phyloP scores from a whole-genome alignment of 2,113 vertebrate genomes.

The Pollimyrus isidori region DNA sequence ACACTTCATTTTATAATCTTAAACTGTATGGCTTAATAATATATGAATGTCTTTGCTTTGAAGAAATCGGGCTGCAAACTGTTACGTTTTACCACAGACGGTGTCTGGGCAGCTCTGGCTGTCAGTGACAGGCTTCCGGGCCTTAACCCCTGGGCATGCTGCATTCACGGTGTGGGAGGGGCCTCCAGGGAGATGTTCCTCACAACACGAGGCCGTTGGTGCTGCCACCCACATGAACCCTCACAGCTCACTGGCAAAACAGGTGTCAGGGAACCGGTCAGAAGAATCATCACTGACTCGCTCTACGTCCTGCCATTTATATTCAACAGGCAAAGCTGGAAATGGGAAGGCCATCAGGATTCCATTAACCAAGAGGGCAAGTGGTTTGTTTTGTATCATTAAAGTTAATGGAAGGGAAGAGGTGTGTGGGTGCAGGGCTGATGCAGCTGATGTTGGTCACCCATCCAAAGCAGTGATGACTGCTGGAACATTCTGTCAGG shows the following conservation, averaged over 20 bases:
- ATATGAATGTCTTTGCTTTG: not conserved
- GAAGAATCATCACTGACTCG: not conserved
- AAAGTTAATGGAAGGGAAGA: not conserved
- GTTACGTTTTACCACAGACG: not conserved
- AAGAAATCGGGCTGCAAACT: not conserved
- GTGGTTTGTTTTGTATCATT: not conserved
- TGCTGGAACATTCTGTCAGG: not conserved
- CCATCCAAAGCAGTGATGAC: not conserved
- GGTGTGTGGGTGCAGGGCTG: not conserved
- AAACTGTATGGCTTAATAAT: not conserved
- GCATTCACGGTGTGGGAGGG: not conserved
- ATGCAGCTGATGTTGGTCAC: not conserved
- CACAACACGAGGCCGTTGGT: not conserved
- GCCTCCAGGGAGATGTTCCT: not conserved
- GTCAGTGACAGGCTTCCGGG: not conserved
- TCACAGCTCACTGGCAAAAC: not conserved
- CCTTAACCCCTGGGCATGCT: not conserved
- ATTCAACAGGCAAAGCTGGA: not conserved
- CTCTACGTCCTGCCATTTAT: not conserved
- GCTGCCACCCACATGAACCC: not conserved
- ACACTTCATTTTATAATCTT: not conserved
- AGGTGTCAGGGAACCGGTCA: not conserved
- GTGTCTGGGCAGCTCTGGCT: not conserved
- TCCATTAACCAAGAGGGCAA: not conserved
- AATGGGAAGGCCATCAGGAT: not conserved